Evolutionary conservation across 2,113 vertebrate species (phyloP).

Genomic region (Pseudorasbora parva): DNA sequence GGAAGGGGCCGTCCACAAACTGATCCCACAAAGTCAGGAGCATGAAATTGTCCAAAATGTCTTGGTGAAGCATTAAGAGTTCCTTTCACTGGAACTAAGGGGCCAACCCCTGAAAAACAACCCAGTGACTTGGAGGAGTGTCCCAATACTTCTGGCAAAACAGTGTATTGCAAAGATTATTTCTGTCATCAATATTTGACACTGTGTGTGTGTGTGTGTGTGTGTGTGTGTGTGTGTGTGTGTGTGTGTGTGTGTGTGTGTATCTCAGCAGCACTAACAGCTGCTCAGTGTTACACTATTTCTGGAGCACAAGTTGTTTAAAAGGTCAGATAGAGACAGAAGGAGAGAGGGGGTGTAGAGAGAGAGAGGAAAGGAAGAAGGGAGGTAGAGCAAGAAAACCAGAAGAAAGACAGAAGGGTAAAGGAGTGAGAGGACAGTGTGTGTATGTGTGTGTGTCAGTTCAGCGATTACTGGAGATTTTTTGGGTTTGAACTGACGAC

Average conservation of each 20-base stretch:
- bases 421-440: slow-evolving; percentile 4
- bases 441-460: neutral
- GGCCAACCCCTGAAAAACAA: too few species aligned
- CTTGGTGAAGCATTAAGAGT: too few species aligned
- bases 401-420: neutral
- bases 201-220: slow-evolving; percentile 20
- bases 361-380: slow-evolving; percentile 42
- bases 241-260: neutral
- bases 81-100: too few species aligned
- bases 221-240: slow-evolving; percentile 22
- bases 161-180: too few species aligned
- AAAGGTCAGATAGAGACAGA: slow-evolving; percentile 78
- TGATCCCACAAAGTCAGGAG: too few species aligned
- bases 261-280: slow-evolving; percentile 75
- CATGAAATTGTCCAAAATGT: too few species aligned
- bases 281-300: slow-evolving; percentile 79
- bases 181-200: too few species aligned
- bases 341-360: slow-evolving; percentile 20
- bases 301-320: slow-evolving; percentile 71
- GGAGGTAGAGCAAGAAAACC: slow-evolving; percentile 2
- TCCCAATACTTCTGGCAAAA: too few species aligned
- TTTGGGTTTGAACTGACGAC: slow-evolving; percentile 5
- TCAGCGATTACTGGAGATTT: neutral
- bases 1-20: too few species aligned
- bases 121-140: too few species aligned